Evolutionary conservation across 2,113 vertebrate species (phyloP), one percentile per base, ranked within the genome.

Genomic region (Seriola quinqueradiata): DNA sequence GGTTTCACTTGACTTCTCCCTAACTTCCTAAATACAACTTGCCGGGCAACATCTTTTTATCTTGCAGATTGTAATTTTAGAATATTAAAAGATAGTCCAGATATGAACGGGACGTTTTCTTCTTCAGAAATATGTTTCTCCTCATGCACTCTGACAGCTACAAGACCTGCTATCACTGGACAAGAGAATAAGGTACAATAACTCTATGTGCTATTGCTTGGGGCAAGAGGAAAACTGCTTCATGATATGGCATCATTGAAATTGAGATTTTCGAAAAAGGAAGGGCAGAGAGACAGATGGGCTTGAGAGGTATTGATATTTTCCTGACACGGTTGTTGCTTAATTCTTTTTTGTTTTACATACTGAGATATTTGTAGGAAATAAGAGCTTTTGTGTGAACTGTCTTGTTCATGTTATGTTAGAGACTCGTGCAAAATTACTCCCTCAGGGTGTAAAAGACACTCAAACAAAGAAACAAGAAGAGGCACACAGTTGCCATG

Each of bases 61-160:
- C 50, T 28, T 60, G 65, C 60, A 69, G 36, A 55, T 21, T 28
- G 1, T 21, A 34, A 42, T 42, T 50, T 55, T 68, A 52, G 60
- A 67, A 57, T 52, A 66, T 50, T 77, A 65, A 77, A 72, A 17
- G 23, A 46, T n/a, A 36, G n/a, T 85, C 23, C 32, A 50, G 46
- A 70, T 63, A 52, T 23, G 0, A 66, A 40, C 59, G 1, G 32
- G 68, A 75, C 23, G 21, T 36, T 72, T 88, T 55, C 40, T 73
- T 10, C 44, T 52, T 52, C 25, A 52, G 69, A 67, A 72, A 68
- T 32, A 8, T 79, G 14, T 66, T 69, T 69, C 14, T 42, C 3
- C 21, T 63, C 23, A 81, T 71, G 61, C 23, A 40, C 36, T 77
- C 54, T 81, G 78, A 87, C 75, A 80, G 71, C 81, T 75, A 77